phyloP scores from a whole-genome alignment of 2,797 vertebrate genomes.

The Clamator glandarius region DNA sequence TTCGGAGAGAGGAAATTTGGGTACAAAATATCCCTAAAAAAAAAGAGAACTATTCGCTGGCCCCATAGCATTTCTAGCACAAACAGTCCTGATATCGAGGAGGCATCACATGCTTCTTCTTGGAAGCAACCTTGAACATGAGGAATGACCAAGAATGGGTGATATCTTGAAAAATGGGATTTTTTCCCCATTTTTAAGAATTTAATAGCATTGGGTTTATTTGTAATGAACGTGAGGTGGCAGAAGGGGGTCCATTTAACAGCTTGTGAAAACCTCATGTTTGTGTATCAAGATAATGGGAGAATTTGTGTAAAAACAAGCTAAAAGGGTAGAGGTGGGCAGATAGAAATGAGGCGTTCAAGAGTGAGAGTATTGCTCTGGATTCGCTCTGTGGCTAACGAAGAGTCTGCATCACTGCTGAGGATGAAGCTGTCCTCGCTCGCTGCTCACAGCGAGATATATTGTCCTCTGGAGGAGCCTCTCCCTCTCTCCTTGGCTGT shows the following conservation, averaged over 20 bases:
- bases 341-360: not conserved
- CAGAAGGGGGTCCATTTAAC: not conserved
- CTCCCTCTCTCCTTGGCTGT: not conserved
- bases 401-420: accelerated
- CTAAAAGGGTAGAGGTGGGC: not conserved
- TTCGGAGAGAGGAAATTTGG: not conserved
- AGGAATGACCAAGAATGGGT: not conserved
- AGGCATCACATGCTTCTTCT: accelerated
- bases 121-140: not conserved
- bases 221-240: not conserved
- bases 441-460: not conserved
- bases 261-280: not conserved
- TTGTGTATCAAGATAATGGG: not conserved
- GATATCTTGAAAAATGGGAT: not conserved
- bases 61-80: not conserved
- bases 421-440: not conserved
- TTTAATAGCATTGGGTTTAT: not conserved
- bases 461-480: not conserved
- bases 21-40: not conserved
- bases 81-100: accelerated
- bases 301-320: not conserved
- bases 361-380: not conserved
- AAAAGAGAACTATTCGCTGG: not conserved
- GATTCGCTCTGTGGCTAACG: not conserved
- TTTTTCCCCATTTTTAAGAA: not conserved